phyloP scores from a whole-genome alignment of 2,888 invertebrate species.

The Cryptophagus acutangulus region DNA sequence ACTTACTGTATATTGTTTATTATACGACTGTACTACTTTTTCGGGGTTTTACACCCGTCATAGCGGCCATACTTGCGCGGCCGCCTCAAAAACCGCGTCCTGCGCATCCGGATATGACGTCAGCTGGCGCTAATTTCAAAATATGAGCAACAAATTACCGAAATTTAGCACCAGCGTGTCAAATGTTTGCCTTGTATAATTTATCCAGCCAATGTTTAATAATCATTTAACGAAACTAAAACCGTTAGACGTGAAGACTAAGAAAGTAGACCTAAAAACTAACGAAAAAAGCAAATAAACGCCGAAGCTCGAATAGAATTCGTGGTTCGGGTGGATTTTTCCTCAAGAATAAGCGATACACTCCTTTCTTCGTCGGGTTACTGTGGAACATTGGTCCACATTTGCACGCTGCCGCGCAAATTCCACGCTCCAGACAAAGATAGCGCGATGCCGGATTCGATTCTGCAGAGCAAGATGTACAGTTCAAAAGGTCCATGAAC shows the following conservation, averaged over 20 bases:
- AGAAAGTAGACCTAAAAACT: conserved; percentile 34
- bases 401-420: conserved; percentile 28
- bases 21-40: too few relatives aligned
- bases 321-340: too few relatives aligned
- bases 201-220: conserved; percentile 10
- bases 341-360: too few relatives aligned
- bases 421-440: conserved; percentile 27
- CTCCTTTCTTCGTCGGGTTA: conserved; percentile 42
- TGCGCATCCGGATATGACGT: too few relatives aligned
- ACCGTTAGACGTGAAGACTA: conserved; percentile 37
- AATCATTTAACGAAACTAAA: conserved; percentile 29
- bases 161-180: too few relatives aligned
- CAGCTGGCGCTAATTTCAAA: too few relatives aligned
- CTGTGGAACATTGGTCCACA: conserved; percentile 39
- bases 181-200: too few relatives aligned
- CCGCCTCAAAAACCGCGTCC: too few relatives aligned
- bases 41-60: too few relatives aligned
- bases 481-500: conserved; percentile 32
- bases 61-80: too few relatives aligned
- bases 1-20: too few relatives aligned
- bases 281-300: not conserved
- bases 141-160: too few relatives aligned
- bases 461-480: conserved; percentile 20
- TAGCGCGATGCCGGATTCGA: conserved; percentile 8
- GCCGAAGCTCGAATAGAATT: not conserved